Base-by-base conservation (phyloP, 2,113 vertebrate genomes). In the Ifrita kowaldi region DNA sequence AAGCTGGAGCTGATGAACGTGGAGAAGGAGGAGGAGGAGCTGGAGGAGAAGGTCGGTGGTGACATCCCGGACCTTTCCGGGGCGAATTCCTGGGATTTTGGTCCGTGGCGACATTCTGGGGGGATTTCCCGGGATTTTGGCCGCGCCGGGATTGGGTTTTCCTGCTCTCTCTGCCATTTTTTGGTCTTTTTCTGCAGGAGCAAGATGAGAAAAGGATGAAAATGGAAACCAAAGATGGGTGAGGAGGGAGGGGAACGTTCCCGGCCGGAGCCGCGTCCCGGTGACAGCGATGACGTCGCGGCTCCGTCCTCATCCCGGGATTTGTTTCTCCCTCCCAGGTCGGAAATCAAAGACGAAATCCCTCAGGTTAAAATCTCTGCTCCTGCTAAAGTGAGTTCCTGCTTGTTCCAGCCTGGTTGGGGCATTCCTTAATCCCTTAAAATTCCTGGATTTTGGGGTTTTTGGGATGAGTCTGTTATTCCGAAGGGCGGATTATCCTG, bases 121-220 rank as follows among this genome's bases (percentile, higher is more conserved):
- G 3, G 2, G 24, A 24, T 24, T 60, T 62, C 16, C n/a, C 1
- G 1, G 27, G 1, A 56, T 74, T 64, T 47, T 49, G 5, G 3
- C 47, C 5, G 0, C 1, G 0, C 32, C 13, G 37, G 37, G 27
- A 1, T 39, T 33, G 49, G 2, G 0, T 85, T 85, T 49, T 35
- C 20, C 42, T 9, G 2, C 16, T 65, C 35, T 13, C 28, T 37
- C 21, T 42, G 32, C 77, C 7, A 44, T 7, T 0, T 60, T 42
- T 71, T 3, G 8, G 0, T 84, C 21, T 86, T 14, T 67, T 56
- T 52, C 33, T 62, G 20, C 49, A 98, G 98, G 95, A 97, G 13
- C 98, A 98, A 64, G 99, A 99, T 9, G 99, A 99, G 95, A 99
- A 99, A 82, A 98, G 98, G 89, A 97, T 99, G 19, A 99, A 98